Evolutionary conservation across 2,113 vertebrate genomes (phyloP), one percentile per base, ranked within the genome.

Genomic region (Amia ocellicauda): DNA sequence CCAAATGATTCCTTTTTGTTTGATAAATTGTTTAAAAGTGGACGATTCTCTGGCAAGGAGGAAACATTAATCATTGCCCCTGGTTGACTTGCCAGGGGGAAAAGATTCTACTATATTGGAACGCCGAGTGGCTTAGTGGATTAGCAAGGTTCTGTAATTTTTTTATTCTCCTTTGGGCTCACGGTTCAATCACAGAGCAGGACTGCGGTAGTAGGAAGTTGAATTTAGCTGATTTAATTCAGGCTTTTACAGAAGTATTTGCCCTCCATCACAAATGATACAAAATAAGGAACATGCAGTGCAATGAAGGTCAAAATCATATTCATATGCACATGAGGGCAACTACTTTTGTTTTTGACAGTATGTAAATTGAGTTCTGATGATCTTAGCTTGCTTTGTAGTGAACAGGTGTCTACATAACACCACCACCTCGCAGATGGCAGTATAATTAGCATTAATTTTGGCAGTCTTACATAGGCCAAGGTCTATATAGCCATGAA

Each of bases 401-500:
- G 76, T 80, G 78, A 86, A 86, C 82, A 86, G 86, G 84, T 88
- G 85, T 87, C 80, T 81, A 76, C 66, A 74, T 69, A 69, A 77
- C 80, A 60, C 72, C 66, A 70, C 69, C 77, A 76, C 81, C 73
- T 78, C 79, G 60, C 85, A 89, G 85, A 89, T 89, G 84, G 85
- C 77, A 77, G 80, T 71, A 78, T 89, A 86, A 89, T 88, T 87
- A 88, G 82, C 83, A 87, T 87, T 84, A 83, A 87, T 89, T 84
- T 80, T 82, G 82, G 82, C 83, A 76, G 82, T 69, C 73, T 83
- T 74, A 81, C 79, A 78, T 79, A 70, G 81, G 72, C 75, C 79
- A 70, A 80, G 85, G 82, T 83, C 82, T 85, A 78, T 85, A 87
- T 85, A 75, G 74, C 81, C 80, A 74, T 85, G 82, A 84, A 81